These are phyloP conservation scores for Falco naumanni DNA, from an alignment of 2,797 vertebrate genomes.

Conservation along the genomic window DNA sequence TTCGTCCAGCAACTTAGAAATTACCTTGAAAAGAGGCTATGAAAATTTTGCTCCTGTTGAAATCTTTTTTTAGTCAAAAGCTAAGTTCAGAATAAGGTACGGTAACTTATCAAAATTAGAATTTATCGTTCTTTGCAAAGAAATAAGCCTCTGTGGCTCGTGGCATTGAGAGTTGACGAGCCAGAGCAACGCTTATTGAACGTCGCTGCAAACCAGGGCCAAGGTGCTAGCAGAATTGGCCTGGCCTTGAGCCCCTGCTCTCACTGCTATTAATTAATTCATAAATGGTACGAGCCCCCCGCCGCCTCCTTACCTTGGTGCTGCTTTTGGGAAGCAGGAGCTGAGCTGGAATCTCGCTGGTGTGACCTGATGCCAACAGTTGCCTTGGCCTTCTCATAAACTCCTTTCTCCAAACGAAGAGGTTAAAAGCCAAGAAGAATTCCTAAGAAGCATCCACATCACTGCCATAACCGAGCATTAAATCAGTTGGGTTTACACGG, in stretches of 20 bases:
- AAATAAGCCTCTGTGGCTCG: not conserved
- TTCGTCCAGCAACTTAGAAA: not conserved
- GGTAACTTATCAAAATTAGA: not conserved
- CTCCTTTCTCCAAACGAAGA: not conserved
- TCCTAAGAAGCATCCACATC: not conserved
- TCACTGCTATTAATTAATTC: not conserved
- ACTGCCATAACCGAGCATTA: accelerated
- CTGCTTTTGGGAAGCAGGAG: too few species aligned
- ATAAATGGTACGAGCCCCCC: too few species aligned
- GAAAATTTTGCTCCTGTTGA: not conserved
- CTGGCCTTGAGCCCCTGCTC: not conserved
- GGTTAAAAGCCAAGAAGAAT: not conserved
- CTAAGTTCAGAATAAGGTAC: accelerated
- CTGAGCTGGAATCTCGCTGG: not conserved
- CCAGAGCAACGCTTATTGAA: accelerated
- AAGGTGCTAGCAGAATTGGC: accelerated
- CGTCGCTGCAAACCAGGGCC: not conserved
- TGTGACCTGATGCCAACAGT: accelerated
- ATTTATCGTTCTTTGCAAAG: not conserved
- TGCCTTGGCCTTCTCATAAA: not conserved
- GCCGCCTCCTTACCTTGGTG: not conserved
- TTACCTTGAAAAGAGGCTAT: not conserved
- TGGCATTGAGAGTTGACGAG: not conserved
- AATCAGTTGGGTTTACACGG: accelerated
- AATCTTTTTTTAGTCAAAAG: not conserved